A percentile compares a stretch with the other conserved stretches of the same genome.
Evolutionary conservation across 2,797 vertebrate genomes (phyloP).

Genomic region (Ispidina picta): DNA sequence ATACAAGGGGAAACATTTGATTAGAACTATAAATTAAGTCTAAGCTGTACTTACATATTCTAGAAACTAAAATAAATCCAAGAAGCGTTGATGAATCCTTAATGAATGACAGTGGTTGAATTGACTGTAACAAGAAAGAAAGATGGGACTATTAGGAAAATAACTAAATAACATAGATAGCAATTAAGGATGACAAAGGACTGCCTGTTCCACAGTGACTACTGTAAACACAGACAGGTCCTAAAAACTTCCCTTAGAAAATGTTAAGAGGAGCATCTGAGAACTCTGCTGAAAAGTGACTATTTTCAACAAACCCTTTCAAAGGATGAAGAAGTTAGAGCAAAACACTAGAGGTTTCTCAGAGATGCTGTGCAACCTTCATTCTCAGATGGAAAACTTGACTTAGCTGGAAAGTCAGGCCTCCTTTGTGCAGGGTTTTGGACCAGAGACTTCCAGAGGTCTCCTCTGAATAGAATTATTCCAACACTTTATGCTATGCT

Average conservation of each 20-base stretch:
- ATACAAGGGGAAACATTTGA: neutral
- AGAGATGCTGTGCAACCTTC: neutral
- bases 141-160: neutral
- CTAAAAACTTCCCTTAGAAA: neutral
- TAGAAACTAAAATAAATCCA: neutral
- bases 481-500: neutral
- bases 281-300: neutral
- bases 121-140: neutral
- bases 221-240: neutral
- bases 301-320: neutral
- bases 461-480: neutral
- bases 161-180: neutral
- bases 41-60: neutral
- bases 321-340: neutral
- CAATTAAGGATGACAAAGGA: neutral
- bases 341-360: neutral
- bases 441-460: neutral
- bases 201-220: neutral
- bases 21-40: neutral
- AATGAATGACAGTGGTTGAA: neutral
- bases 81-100: neutral
- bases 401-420: fast-evolving
- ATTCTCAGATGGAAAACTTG: neutral
- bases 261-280: neutral
- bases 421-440: neutral